Conservation (phyloP, 2,797 vertebrate genomes). For the Uromys caudimaculatus region DNA sequence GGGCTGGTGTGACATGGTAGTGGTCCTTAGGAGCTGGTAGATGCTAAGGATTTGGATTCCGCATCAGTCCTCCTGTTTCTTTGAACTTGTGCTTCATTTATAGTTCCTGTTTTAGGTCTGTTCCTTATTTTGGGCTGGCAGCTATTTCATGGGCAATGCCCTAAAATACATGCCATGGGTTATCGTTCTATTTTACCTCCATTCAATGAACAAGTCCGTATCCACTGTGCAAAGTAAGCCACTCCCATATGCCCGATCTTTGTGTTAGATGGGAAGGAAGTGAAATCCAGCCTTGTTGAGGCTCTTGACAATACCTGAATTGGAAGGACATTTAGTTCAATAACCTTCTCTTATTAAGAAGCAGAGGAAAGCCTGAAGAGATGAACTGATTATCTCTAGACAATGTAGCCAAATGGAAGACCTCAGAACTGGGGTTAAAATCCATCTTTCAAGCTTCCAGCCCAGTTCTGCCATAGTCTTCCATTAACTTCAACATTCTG, state of each 20-base stretch:
- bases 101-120: not conserved
- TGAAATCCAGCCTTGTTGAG: not conserved
- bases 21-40: not conserved
- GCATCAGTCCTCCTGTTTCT: not conserved
- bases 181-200: not conserved
- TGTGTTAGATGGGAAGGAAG: not conserved
- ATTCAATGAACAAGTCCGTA: not conserved
- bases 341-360: slow-evolving; percentile 30
- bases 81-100: not conserved
- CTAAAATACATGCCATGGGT: not conserved
- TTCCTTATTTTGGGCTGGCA: not conserved
- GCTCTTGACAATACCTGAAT: not conserved
- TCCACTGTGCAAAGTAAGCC: not conserved
- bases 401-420: not conserved
- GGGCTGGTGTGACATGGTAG: not conserved
- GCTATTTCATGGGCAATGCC: not conserved
- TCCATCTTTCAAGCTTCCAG: slow-evolving; percentile 39
- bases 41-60: not conserved
- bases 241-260: not conserved
- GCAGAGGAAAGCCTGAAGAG: slow-evolving; percentile 26
- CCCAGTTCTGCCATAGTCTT: not conserved
- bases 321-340: slow-evolving; percentile 41
- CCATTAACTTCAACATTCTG: slow-evolving; percentile 60
- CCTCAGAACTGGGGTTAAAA: slow-evolving; percentile 54
- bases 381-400: not conserved